phyloP scores from a whole-genome alignment of 2,113 vertebrate genomes.

The Embiotoca jacksoni region DNA sequence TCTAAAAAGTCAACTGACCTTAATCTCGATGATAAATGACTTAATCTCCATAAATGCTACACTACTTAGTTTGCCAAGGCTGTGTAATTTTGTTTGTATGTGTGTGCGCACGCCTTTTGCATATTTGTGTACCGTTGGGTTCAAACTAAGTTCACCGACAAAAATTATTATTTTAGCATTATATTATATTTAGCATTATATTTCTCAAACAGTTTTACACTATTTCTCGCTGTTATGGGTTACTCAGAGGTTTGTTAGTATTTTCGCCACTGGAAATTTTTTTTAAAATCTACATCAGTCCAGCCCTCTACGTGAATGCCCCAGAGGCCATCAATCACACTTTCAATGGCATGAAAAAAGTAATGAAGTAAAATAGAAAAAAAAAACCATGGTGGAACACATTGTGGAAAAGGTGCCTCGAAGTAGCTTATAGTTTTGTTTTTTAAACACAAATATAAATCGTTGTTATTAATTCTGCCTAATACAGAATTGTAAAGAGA shows the following conservation, averaged over 20 bases:
- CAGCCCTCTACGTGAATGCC: background rate
- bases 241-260: conserved; percentile 16
- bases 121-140: conserved; percentile 23
- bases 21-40: background rate
- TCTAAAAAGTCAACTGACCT: background rate
- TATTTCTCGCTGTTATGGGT: conserved; percentile 1
- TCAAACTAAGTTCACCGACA: conserved; percentile 51
- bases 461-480: no score
- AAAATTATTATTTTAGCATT: conserved; percentile 31
- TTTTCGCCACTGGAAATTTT: background rate
- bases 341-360: background rate
- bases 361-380: background rate
- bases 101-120: background rate
- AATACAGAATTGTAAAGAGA: no score
- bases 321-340: background rate
- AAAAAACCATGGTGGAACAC: no score
- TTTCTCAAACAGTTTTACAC: conserved; percentile 16
- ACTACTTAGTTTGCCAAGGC: background rate
- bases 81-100: background rate
- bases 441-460: no score
- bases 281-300: conserved; percentile 1
- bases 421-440: no score
- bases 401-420: no score
- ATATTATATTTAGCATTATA: conserved; percentile 2
- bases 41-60: conserved; percentile 8